phyloP scores from a whole-genome alignment of 2,888 invertebrate genomes.

The Crioceris asparagi region DNA sequence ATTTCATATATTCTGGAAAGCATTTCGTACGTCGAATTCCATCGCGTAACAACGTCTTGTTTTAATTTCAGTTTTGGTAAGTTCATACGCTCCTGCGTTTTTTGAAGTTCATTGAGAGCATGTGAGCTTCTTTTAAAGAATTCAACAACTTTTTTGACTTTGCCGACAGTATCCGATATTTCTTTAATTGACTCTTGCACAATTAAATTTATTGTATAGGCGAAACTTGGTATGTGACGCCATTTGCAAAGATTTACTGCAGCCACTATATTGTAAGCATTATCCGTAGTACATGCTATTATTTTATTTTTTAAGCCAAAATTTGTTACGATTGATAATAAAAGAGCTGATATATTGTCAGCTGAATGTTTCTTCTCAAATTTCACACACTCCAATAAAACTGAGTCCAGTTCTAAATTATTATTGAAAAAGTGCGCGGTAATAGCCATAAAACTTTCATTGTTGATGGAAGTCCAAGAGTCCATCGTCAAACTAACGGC shows the following conservation, averaged over 20 bases:
- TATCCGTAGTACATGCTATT: constrained; percentile 6
- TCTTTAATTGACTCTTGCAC: constrained; percentile 6
- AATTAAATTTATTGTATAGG: constrained; percentile 10
- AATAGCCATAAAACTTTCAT: constrained; percentile 8
- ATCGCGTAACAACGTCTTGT: constrained; percentile 1
- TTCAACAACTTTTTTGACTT: constrained; percentile 10
- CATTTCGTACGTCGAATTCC: constrained; percentile 3
- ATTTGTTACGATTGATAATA: constrained; percentile 5
- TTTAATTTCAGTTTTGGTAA: constrained; percentile 3
- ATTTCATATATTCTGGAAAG: neutral
- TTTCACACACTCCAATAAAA: constrained; percentile 9
- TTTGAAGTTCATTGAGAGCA: constrained; percentile 7
- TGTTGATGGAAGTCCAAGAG: constrained; percentile 9
- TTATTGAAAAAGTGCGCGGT: constrained; percentile 9
- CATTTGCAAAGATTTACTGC: constrained; percentile 5
- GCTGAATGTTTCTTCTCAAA: constrained; percentile 8
- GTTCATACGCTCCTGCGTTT: constrained; percentile 4
- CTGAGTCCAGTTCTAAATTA: constrained; percentile 6
- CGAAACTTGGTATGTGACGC: constrained; percentile 8
- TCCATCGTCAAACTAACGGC: constrained; percentile 11
- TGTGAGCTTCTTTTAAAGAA: neutral
- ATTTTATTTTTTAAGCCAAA: constrained; percentile 9
- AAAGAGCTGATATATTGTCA: constrained; percentile 9
- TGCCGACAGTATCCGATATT: constrained; percentile 1
- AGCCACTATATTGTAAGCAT: constrained; percentile 8